A percentile compares a stretch with the other conserved stretches of the same genome.
Evolutionary conservation across 2,797 vertebrate genomes (phyloP).

Genomic region (Cyprinella venusta): DNA sequence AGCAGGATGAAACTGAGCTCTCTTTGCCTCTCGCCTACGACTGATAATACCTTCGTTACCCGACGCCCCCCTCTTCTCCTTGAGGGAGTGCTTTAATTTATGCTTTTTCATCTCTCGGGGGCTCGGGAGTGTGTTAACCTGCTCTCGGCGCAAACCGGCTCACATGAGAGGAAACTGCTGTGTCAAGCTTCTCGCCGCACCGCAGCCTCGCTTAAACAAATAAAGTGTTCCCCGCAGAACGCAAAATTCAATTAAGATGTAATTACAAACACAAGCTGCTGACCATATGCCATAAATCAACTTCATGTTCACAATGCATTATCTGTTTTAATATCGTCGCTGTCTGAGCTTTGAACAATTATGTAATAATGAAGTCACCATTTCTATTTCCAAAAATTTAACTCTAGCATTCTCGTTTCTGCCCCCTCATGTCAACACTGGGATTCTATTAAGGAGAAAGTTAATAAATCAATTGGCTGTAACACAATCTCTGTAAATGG

Average conservation of each 20-base stretch:
- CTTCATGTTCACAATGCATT: constrained; percentile 50
- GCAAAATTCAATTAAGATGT: constrained; percentile 64
- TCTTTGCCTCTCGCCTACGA: constrained; percentile 69
- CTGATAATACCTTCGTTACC: constrained; percentile 76
- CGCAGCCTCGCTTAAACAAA: constrained; percentile 53
- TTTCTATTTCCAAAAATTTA: constrained; percentile 29
- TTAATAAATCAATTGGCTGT: constrained; percentile 28
- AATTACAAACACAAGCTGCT: constrained; percentile 59
- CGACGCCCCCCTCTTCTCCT: constrained; percentile 72
- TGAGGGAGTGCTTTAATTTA: constrained; percentile 80
- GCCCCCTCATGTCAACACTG: constrained; percentile 4
- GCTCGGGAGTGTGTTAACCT: constrained; percentile 74
- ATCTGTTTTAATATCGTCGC: constrained; percentile 55
- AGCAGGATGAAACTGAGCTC: constrained; percentile 79
- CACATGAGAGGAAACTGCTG: constrained; percentile 75
- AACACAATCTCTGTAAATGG: not conserved
- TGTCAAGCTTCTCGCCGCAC: constrained; percentile 69
- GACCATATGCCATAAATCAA: constrained; percentile 62
- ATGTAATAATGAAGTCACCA: constrained; percentile 37
- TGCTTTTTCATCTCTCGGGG: constrained; percentile 79
- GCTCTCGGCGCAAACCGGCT: constrained; percentile 71
- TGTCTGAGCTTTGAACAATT: constrained; percentile 42
- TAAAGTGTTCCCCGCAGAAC: constrained; percentile 56
- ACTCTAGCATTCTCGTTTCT: constrained; percentile 13
- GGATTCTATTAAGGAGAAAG: constrained; percentile 40